A percentile compares a stretch with the other conserved stretches of the same genome.
Conservation (phyloP, 2,888 invertebrate species). For the Leucophenga maculata region DNA sequence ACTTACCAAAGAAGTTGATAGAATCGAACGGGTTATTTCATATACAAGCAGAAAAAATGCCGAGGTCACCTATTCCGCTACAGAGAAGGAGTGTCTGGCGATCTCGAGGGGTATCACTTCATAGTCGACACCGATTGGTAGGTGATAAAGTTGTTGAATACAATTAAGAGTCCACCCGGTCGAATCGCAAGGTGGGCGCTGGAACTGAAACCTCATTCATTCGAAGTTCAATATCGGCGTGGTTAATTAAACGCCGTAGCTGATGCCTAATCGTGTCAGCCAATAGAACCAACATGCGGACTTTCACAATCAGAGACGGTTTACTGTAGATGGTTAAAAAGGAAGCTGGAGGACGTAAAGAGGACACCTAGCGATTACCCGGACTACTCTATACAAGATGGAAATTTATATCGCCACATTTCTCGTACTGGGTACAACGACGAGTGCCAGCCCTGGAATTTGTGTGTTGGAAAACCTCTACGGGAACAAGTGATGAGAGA, state of each 20-base stretch:
- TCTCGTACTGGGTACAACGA: neutral
- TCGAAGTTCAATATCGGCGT: conserved; percentile 25
- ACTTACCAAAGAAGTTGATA: too few species aligned
- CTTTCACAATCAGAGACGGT: too few species aligned
- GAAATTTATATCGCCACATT: conserved; percentile 26
- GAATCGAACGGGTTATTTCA: too few species aligned
- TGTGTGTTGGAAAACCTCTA: conserved; percentile 11
- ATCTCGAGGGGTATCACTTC: too few species aligned
- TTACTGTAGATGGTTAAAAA: neutral
- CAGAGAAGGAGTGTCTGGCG: too few species aligned
- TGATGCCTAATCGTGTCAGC: conserved; percentile 29
- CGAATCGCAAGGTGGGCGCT: conserved; percentile 36
- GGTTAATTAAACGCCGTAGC: conserved; percentile 28
- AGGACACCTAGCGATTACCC: conserved; percentile 4
- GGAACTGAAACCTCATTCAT: conserved; percentile 36
- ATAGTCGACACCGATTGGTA: too few species aligned
- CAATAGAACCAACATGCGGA: too few species aligned
- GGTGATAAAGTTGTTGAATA: too few species aligned
- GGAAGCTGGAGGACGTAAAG: neutral
- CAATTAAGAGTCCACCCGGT: conserved; percentile 32
- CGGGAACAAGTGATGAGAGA: conserved; percentile 20
- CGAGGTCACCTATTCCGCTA: too few species aligned
- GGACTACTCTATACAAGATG: conserved; percentile 19
- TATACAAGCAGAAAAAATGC: too few species aligned
- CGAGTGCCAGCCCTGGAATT: conserved; percentile 28